These are phyloP conservation scores for Mugil cephalus DNA, from an alignment of 2,113 vertebrate species.

Conservation along the genomic window DNA sequence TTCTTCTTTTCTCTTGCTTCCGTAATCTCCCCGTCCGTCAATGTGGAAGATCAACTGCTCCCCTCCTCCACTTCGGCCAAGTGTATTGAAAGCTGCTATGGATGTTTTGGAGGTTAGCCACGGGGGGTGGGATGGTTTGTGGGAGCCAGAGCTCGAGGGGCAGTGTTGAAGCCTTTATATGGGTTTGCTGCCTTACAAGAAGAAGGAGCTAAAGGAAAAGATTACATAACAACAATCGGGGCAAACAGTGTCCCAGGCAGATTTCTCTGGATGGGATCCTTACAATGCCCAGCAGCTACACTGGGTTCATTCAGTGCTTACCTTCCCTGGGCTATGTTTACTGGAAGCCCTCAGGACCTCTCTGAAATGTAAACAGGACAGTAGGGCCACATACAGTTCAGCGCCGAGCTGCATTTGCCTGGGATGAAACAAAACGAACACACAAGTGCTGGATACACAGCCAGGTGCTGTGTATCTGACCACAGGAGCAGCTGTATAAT, in stretches of 20 bases:
- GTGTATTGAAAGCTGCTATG: slow-evolving; percentile 56
- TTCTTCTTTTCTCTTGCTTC: slow-evolving; percentile 39
- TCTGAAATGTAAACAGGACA: slow-evolving; percentile 78
- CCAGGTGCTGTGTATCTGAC: slow-evolving; percentile 72
- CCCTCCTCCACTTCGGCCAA: slow-evolving; percentile 29
- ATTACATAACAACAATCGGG: slow-evolving; percentile 63
- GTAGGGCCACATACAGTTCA: slow-evolving; percentile 66
- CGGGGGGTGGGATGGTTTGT: slow-evolving; percentile 33
- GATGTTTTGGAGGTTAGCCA: slow-evolving; percentile 66
- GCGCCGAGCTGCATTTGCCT: slow-evolving; percentile 18
- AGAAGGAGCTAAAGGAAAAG: slow-evolving; percentile 30
- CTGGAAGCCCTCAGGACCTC: slow-evolving; percentile 57
- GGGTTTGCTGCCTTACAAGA: slow-evolving; percentile 62
- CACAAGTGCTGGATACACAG: slow-evolving; percentile 51
- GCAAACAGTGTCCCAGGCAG: slow-evolving; percentile 50
- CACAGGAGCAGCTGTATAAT: slow-evolving; percentile 68
- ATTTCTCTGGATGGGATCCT: slow-evolving; percentile 36
- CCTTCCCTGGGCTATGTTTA: slow-evolving; percentile 71
- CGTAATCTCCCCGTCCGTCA: slow-evolving; percentile 55
- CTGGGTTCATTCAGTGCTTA: slow-evolving; percentile 46
- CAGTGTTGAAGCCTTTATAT: slow-evolving; percentile 46
- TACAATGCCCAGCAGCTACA: slow-evolving; percentile 49
- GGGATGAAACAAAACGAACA: slow-evolving; percentile 36
- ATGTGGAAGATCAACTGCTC: slow-evolving; percentile 48
- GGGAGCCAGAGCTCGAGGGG: slow-evolving; percentile 39